Conservation (phyloP, 2,113 vertebrate genomes). For the Leucosticte australis region DNA sequence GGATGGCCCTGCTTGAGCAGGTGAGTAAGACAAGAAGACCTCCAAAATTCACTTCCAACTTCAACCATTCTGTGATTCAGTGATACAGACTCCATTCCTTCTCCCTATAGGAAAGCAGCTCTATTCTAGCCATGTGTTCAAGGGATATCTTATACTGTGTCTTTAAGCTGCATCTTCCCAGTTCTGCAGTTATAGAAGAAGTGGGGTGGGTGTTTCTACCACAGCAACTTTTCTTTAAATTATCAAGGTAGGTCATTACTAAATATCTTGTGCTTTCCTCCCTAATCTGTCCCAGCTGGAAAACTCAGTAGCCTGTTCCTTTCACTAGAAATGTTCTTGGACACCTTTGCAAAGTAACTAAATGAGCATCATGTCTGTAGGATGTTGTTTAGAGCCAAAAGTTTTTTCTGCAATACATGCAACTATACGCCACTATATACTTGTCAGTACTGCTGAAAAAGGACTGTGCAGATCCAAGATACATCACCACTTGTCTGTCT, state of each 20-base stretch:
- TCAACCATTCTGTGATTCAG: background rate
- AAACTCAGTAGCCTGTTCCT: background rate
- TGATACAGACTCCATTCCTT: background rate
- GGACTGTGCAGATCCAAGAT: background rate
- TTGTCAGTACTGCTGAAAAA: background rate
- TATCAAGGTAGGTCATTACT: background rate
- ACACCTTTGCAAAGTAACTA: background rate
- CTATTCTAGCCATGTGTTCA: background rate
- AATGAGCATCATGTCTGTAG: background rate
- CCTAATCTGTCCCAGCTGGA: background rate
- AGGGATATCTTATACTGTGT: background rate
- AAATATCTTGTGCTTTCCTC: background rate
- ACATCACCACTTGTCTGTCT: background rate
- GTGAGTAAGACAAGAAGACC: background rate
- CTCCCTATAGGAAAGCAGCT: background rate
- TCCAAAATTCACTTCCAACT: background rate
- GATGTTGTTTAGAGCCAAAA: background rate
- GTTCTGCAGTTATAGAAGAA: background rate
- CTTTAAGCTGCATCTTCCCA: background rate
- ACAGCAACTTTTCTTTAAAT: background rate
- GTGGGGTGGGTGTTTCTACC: background rate
- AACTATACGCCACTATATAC: fast-evolving
- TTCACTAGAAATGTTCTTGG: background rate
- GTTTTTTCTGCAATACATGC: background rate
- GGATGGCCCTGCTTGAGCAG: background rate